Evolutionary conservation across 2,113 vertebrate genomes (phyloP).

Genomic region (Marmota flaviventris): DNA sequence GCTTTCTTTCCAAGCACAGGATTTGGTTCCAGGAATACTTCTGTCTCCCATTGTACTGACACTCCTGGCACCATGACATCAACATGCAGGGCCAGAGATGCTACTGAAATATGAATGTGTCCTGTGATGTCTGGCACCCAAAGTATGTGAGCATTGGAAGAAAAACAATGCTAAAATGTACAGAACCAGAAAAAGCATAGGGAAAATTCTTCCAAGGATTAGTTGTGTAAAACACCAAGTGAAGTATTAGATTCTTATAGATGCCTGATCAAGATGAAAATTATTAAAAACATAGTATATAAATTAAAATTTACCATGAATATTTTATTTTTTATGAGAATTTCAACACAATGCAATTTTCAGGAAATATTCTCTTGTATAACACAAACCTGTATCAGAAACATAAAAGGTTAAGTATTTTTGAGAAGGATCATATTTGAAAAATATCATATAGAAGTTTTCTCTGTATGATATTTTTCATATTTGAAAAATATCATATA

Average conservation of each 20-base stretch:
- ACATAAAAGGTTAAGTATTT: not conserved
- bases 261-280: not conserved
- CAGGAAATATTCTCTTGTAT: not conserved
- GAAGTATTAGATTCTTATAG: not conserved
- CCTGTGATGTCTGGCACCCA: not conserved
- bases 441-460: not conserved
- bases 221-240: not conserved
- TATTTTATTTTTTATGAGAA: not conserved
- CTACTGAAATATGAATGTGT: not conserved
- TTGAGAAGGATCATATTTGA: not conserved
- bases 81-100: not conserved
- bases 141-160: not conserved
- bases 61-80: not conserved
- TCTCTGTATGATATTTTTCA: not conserved
- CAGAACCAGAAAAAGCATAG: not conserved
- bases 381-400: not conserved
- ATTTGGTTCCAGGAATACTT: not conserved
- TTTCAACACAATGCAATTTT: not conserved
- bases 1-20: not conserved
- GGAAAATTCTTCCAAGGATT: not conserved
- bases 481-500: not conserved
- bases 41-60: not conserved
- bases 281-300: not conserved
- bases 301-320: not conserved
- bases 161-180: slow-evolving; percentile 11